phyloP scores from a whole-genome alignment of 2,888 invertebrate genomes.

The Drosophila nigricruria region DNA sequence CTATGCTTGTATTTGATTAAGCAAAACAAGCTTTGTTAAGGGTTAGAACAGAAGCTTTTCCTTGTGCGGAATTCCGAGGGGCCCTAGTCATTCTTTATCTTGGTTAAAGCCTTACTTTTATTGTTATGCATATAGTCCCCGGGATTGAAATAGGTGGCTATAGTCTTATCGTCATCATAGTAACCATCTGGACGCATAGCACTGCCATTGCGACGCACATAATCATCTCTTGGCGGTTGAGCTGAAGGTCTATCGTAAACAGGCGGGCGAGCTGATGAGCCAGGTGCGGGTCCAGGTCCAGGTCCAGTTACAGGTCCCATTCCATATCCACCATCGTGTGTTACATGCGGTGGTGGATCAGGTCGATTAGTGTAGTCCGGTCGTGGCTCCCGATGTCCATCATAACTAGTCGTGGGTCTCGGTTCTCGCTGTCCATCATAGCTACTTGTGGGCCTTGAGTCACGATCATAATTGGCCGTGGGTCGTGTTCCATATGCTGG shows the following conservation, averaged over 20 bases:
- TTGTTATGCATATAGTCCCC: slow-evolving; percentile 82
- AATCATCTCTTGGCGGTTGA: slow-evolving; percentile 58
- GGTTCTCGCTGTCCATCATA: slow-evolving; percentile 37
- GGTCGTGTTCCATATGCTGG: slow-evolving; percentile 52
- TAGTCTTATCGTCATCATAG: slow-evolving; percentile 83
- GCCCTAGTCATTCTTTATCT: too few relatives aligned
- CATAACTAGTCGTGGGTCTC: slow-evolving; percentile 47
- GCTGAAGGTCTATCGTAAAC: slow-evolving; percentile 48
- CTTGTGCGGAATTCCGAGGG: not conserved
- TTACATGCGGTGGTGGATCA: slow-evolving; percentile 66
- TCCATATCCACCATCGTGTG: slow-evolving; percentile 45
- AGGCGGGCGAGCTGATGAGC: slow-evolving; percentile 63
- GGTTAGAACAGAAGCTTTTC: not conserved
- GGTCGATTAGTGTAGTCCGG: slow-evolving; percentile 83
- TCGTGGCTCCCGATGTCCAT: slow-evolving; percentile 54
- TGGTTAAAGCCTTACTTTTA: slow-evolving; percentile 73
- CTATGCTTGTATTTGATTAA: not conserved
- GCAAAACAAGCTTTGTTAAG: not conserved
- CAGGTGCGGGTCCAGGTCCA: slow-evolving; percentile 32
- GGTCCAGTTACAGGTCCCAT: slow-evolving; percentile 17
- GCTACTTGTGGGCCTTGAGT: slow-evolving; percentile 42
- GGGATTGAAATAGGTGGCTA: slow-evolving; percentile 85
- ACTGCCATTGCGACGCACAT: slow-evolving; percentile 65
- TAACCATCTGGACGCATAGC: slow-evolving; percentile 66
- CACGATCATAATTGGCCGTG: slow-evolving; percentile 32